A percentile compares a stretch with the other conserved stretches of the same genome.
phyloP scores from a whole-genome alignment of 1,140 invertebrate genomes.

The Heliconius congener region DNA sequence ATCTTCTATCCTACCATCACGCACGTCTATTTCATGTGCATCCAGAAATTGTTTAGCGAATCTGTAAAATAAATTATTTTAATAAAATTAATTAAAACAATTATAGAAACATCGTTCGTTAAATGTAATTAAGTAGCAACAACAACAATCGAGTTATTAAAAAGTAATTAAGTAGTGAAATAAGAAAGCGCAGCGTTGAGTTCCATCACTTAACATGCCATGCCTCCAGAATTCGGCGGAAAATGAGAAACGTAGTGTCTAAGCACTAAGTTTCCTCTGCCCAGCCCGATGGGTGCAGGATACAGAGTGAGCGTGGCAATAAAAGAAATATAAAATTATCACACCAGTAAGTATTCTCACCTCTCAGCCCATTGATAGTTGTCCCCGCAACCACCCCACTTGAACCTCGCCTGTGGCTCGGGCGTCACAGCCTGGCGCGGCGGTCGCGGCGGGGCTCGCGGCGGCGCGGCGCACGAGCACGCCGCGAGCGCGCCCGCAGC shows the following conservation, averaged over 20 bases:
- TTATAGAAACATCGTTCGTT: not conserved
- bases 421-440: slow-evolving; percentile 62
- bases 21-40: slow-evolving; percentile 88
- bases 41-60: slow-evolving; percentile 92
- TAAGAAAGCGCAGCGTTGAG: not conserved
- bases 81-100: not conserved
- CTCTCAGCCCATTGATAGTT: slow-evolving; percentile 87
- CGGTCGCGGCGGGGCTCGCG: slow-evolving; percentile 76
- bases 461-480: slow-evolving; percentile 84
- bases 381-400: slow-evolving; percentile 96
- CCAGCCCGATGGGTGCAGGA: not conserved
- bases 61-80: slow-evolving; percentile 51
- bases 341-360: slow-evolving; percentile 34
- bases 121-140: not conserved
- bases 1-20: slow-evolving; percentile 89
- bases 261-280: not conserved
- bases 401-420: slow-evolving; percentile 75
- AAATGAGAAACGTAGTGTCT: not conserved
- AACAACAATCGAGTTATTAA: not conserved
- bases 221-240: no score
- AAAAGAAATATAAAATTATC: not conserved
- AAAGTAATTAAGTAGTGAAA: not conserved
- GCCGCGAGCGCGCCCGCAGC: slow-evolving; percentile 85
- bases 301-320: not conserved
- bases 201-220: no score